Base-by-base conservation (phyloP, 2,797 vertebrate species). In the Tokudaia muenninki region DNA sequence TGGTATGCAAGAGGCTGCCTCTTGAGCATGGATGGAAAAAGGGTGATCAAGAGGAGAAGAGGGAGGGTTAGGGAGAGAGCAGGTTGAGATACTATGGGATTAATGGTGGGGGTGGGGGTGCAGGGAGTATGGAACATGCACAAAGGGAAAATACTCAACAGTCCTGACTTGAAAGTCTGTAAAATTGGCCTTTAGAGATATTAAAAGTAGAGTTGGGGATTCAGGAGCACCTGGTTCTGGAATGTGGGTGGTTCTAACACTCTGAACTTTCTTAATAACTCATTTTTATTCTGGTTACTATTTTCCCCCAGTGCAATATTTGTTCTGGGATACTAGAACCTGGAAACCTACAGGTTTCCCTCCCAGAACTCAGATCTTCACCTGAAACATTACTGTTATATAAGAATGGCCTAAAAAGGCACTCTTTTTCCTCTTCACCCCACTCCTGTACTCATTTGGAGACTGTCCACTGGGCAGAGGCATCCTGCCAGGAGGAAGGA, bases 381-480 rank as follows among this genome's bases (percentile, higher is more conserved):
- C 72, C 72, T 47, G 24, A 59, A 61, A 47, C 26, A 37, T 72
- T 77, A 79, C 34, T 65, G 70, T 17, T 74, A 1, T 61, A 22
- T 55, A 47, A 67, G 3, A 31, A 44, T 61, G 90, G n/a, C 72
- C 44, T 52, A 13, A 26, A 57, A 57, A 34, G n/a, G 26, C 77
- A 74, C 24, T 11, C 26, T 44, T n/a, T n/a, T 17, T 4, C 21
- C 21, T 19, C 31, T 12, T 37, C n/a, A 24, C 8, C 31, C 10
- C n/a, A 77, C 26, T 52, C 92, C 75, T 90, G 29, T 41, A 50
- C 31, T 92, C 65, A 44, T 75, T 52, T 93, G n/a, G 80, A 95
- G 86, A 57, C 13, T 44, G 90, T 90, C 29, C 31, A 16, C 26
- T 78, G 50, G 91, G 57, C 29, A 92, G 74, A 77, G 65, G 50